These are phyloP conservation scores for Ctenopoma kingsleyae DNA, from an alignment of 2,797 vertebrate species.

Conservation along the genomic window DNA sequence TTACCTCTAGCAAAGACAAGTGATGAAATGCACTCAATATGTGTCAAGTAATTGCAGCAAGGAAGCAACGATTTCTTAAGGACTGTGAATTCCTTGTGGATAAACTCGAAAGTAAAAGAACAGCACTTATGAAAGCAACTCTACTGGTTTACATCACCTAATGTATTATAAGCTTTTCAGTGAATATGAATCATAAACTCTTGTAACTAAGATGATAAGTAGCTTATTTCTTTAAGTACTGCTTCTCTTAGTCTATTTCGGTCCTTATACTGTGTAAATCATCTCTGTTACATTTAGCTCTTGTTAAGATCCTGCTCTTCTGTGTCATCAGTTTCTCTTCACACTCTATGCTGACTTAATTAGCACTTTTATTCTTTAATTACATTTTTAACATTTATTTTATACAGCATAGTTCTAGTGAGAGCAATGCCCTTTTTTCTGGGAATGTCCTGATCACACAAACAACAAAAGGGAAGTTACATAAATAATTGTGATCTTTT, in stretches of 20 bases:
- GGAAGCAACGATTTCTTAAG: conserved; percentile 10
- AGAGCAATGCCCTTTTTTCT: background rate
- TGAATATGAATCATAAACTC: background rate
- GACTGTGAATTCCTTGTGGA: conserved; percentile 21
- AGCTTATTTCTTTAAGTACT: background rate
- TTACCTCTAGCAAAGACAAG: conserved; percentile 12
- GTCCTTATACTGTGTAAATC: background rate
- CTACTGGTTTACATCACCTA: background rate
- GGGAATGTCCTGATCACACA: background rate
- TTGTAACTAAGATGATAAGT: background rate
- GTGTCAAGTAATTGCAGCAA: conserved; percentile 1
- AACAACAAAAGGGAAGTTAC: conserved; percentile 13
- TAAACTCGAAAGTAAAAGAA: conserved; percentile 10
- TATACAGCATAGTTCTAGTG: background rate
- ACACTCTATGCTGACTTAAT: background rate
- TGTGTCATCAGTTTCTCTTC: background rate
- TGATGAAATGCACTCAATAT: conserved; percentile 28
- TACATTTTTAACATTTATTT: background rate
- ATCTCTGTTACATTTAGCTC: background rate
- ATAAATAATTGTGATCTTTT: conserved; percentile 9
- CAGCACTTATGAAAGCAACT: conserved; percentile 1
- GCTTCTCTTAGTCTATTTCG: background rate
- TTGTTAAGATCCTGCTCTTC: background rate
- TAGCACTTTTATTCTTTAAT: background rate
- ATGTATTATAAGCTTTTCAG: background rate